Percentiles rank a stretch among this genome's conserved stretches.
phyloP scores from a whole-genome alignment of 2,113 vertebrate genomes.

The Panthera leo region DNA sequence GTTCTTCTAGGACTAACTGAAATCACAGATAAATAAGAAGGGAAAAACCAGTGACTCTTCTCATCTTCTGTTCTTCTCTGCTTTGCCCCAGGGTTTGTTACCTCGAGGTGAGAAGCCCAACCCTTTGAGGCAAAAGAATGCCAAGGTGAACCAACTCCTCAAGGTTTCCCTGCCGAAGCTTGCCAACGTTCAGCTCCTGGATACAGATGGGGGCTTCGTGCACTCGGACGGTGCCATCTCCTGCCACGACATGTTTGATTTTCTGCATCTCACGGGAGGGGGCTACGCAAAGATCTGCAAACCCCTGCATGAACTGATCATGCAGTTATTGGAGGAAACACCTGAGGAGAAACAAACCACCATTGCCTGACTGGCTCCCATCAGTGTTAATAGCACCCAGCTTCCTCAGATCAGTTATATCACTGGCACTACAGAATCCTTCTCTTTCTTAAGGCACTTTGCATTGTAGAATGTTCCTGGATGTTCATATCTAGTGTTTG shows the following conservation, averaged over 20 bases:
- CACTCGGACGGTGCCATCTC: constrained; percentile 96
- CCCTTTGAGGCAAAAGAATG: constrained; percentile 95
- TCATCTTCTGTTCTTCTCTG: constrained; percentile 36
- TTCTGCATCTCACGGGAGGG: constrained; percentile 95
- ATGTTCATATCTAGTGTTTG: constrained; percentile 84
- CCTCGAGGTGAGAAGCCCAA: constrained; percentile 97
- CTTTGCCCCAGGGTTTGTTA: constrained; percentile 90
- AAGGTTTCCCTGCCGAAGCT: constrained; percentile 91
- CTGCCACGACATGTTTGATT: constrained; percentile 97
- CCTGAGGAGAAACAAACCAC: constrained; percentile 95
- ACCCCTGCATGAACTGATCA: constrained; percentile 96
- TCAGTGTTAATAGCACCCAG: constrained; percentile 70
- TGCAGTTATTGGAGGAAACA: constrained; percentile 97
- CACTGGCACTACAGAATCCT: constrained; percentile 88
- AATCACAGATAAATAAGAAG: neutral
- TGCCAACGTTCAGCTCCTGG: constrained; percentile 92
- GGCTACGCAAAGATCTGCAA: constrained; percentile 93
- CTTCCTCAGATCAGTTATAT: constrained; percentile 85
- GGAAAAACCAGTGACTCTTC: neutral
- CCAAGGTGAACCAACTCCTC: constrained; percentile 91
- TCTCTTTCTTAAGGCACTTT: constrained; percentile 88
- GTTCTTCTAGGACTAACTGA: neutral
- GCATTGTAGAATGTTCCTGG: constrained; percentile 86
- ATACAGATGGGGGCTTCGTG: constrained; percentile 91
- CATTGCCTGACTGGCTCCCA: constrained; percentile 88